Evolutionary conservation across 2,888 invertebrate species (phyloP), one percentile per base, ranked within the genome.

Genomic region (Eupithecia subfuscata): DNA sequence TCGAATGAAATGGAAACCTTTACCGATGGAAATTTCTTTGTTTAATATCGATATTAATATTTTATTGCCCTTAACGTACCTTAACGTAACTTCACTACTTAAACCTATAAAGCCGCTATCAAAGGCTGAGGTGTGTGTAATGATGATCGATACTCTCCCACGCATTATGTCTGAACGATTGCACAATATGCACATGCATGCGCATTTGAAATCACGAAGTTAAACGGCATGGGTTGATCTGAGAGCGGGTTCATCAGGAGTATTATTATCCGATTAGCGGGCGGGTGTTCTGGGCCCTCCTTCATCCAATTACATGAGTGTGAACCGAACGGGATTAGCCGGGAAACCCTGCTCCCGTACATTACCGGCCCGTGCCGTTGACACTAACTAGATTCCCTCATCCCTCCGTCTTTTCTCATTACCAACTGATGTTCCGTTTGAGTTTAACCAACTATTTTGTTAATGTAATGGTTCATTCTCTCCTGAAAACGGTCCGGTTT

Each of bases 291-390:
- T 84, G 87, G 86, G 87, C 87, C 89, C 89, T 89, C 90, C 91
- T 92, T 92, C 90, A 93, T 94, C 92, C 93, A 92, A 94, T 93
- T 93, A 94, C 89, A 88, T 81, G 89, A 92, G 92, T 92, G 93
- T 92, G 92, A 92, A 91, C 91, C 89, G 89, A 87, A 87, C 88
- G 87, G 90, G 90, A 91, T 92, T 92, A 92, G 85, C 86, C 85
- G 85, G 87, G 89, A 84, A 86, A 85, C 85, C 83, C 82, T 81
- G 84, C 82, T 80, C 84, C 84, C 84, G 84, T 78, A 83, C 83
- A 82, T 84, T 83, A 82, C 85, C 84, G 83, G 82, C 81, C 81
- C 78, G 82, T 82, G 84, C 83, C 82, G 84, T 83, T 85, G 82
- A 85, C 84, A 83, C 84, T 84, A 84, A 86, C 84, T 83, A 81